Base-by-base conservation (phyloP, 2,797 vertebrate genomes). In the Adrianichthys oophorus region DNA sequence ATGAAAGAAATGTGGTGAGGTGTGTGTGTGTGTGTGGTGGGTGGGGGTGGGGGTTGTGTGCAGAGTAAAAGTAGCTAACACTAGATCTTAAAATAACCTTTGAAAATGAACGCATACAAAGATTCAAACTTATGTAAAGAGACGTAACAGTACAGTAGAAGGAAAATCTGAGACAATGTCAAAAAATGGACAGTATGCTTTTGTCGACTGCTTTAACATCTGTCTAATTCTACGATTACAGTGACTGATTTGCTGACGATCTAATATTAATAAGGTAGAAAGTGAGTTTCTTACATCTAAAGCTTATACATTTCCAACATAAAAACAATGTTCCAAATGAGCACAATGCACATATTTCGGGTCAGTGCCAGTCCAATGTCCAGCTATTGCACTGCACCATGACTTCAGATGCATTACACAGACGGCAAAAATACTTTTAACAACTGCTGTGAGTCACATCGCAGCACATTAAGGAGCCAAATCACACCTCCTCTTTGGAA, bases 401-500 rank as follows among this genome's bases (percentile, higher is more conserved):
- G 63, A 46, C 62, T 62, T 65, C 14, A 15, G 52, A 78, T n/a
- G 61, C 80, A 68, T 57, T 71, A 62, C 64, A 48, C 80, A 84
- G 74, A 86, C 79, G 77, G 81, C 50, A 52, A 74, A 84, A 78
- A 43, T 64, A 4, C 24, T 57, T 42, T 52, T 68, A 70, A 79
- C 78, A 74, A 69, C 75, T 75, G 68, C 68, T 73, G 65, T 59
- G 63, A 46, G 64, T 68, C 53, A 62, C 66, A 52, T 32, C 44
- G 21, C 60, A 74, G 62, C 46, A 63, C 62, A 75, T 78, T 76
- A 64, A 78, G 65, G 74, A 83, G 59, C 52, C 58, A 51, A 48
- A 52, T 79, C 54, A 69, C 79, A 76, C 71, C 47, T 73, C 70
- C 59, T 62, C 65, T 70, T 42, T 69, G 54, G 41, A 21, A 62